A percentile compares a stretch with the other conserved stretches of the same genome.
Conservation (phyloP, 1,140 invertebrate genomes). For the honey bee (Apis mellifera) region DNA sequence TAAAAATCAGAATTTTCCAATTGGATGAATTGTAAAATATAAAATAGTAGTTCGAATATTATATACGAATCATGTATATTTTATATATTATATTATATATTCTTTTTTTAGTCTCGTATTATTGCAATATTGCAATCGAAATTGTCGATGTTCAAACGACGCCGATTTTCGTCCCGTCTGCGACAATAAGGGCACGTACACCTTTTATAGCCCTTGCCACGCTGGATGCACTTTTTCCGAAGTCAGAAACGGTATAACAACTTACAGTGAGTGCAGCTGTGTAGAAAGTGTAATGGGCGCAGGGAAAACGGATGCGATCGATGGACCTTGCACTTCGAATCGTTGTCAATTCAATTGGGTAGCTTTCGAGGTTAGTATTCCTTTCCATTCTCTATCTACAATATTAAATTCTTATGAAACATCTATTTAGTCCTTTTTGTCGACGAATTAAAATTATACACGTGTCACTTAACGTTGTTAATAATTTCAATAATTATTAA, state of each 20-base stretch:
- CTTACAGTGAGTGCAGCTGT: slow-evolving; percentile 83
- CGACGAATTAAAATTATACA: too few relatives aligned
- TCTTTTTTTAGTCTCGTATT: slow-evolving; percentile 61
- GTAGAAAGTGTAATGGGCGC: slow-evolving; percentile 65
- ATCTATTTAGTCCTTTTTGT: too few relatives aligned
- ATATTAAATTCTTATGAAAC: too few relatives aligned
- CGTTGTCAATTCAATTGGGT: slow-evolving; percentile 82
- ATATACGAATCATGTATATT: too few relatives aligned
- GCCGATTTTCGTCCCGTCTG: slow-evolving; percentile 86
- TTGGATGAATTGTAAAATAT: too few relatives aligned
- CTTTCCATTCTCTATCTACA: not conserved
- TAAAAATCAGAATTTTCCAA: too few relatives aligned
- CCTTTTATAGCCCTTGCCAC: slow-evolving; percentile 87
- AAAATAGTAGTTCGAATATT: too few relatives aligned
- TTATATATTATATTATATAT: too few relatives aligned
- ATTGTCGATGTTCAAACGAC: slow-evolving; percentile 84
- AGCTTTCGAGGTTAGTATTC: slow-evolving; percentile 78
- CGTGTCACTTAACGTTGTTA: too few relatives aligned
- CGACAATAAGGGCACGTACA: slow-evolving; percentile 80
- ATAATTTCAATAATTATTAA: too few relatives aligned
- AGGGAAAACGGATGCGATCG: slow-evolving; percentile 75
- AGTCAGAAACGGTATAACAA: slow-evolving; percentile 74
- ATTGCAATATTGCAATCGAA: slow-evolving; percentile 83
- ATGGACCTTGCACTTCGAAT: slow-evolving; percentile 82
- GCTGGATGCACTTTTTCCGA: slow-evolving; percentile 84